Evolutionary conservation across 2,113 vertebrate genomes (phyloP).

Genomic region (Capreolus pygargus): DNA sequence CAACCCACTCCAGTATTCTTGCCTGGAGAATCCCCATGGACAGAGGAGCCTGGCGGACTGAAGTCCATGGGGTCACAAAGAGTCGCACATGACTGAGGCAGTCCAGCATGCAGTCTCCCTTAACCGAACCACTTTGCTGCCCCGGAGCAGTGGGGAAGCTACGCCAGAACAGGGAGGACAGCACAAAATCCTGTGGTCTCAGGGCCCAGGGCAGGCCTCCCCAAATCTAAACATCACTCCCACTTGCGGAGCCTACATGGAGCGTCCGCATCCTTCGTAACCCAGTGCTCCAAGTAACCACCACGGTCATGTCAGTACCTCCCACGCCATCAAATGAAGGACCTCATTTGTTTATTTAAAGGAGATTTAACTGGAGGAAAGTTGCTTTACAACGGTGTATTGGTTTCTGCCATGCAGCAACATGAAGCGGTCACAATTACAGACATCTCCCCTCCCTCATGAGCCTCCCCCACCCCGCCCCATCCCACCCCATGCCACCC

Average conservation of each 20-base stretch:
- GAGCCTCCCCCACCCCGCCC: background rate
- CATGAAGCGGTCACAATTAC: background rate
- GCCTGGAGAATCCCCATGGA: background rate
- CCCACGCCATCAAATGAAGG: background rate
- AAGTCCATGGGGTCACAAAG: background rate
- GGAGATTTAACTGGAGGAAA: background rate
- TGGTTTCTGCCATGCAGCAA: background rate
- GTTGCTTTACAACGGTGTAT: background rate
- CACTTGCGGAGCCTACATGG: background rate
- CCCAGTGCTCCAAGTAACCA: background rate
- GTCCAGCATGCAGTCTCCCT: rapidly evolving
- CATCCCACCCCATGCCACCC: background rate
- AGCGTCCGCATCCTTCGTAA: background rate
- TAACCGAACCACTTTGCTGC: background rate
- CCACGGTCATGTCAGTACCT: background rate
- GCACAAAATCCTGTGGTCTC: rapidly evolving
- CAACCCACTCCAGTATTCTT: background rate
- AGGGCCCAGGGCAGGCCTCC: background rate
- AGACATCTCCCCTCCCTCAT: background rate
- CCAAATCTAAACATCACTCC: background rate
- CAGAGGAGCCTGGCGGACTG: background rate
- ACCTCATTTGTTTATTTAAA: background rate
- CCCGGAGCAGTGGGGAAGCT: background rate
- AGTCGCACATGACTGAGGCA: background rate
- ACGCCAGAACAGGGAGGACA: background rate